These are phyloP conservation scores for Calameuta filiformis DNA, from an alignment of 2,888 invertebrate species.

Conservation along the genomic window DNA sequence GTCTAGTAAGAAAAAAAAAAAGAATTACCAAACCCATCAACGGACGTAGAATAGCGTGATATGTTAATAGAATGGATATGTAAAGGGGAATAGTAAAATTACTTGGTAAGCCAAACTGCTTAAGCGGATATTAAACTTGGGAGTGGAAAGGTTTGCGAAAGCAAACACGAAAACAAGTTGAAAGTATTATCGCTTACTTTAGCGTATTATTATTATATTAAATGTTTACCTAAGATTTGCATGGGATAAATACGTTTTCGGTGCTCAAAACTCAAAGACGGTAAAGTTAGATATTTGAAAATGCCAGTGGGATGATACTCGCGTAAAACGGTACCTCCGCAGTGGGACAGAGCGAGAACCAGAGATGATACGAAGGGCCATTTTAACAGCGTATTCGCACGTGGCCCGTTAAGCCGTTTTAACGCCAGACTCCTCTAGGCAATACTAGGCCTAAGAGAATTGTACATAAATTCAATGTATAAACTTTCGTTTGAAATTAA, in stretches of 20 bases:
- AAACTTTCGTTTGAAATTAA: conserved; percentile 47
- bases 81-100: background rate
- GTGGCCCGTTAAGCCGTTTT: background rate
- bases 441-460: conserved; percentile 22
- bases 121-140: background rate
- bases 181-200: conserved; percentile 62
- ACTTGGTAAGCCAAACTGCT: background rate
- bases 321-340: background rate
- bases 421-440: background rate
- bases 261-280: conserved; percentile 36
- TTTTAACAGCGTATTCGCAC: background rate
- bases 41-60: background rate
- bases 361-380: background rate
- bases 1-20: too few species aligned
- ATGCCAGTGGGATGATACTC: background rate
- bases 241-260: conserved; percentile 28
- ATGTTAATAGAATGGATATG: background rate
- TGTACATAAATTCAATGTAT: conserved; percentile 61
- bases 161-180: conserved; percentile 51
- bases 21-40: background rate
- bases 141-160: background rate
- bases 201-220: conserved; percentile 52
- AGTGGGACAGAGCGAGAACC: background rate
- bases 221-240: conserved; percentile 40
- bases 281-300: background rate